Evolutionary conservation across 2,113 vertebrate genomes (phyloP).

Genomic region (Nipponia nippon): DNA sequence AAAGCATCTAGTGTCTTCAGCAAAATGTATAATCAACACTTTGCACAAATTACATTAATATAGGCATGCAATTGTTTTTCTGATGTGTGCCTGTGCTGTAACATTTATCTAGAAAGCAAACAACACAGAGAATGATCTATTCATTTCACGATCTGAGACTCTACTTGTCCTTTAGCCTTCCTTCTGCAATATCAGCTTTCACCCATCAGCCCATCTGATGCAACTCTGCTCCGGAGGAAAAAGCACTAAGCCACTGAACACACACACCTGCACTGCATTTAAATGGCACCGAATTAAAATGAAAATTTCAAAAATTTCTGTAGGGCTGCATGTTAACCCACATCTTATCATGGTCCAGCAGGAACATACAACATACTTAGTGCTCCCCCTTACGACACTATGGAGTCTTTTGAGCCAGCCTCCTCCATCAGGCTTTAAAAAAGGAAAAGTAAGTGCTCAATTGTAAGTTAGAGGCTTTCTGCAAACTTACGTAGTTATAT

Average conservation of each 20-base stretch:
- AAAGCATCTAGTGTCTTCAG: not conserved
- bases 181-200: not conserved
- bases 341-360: not conserved
- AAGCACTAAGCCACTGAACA: not conserved
- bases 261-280: not conserved
- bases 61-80: not conserved
- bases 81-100: not conserved
- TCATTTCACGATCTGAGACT: not conserved
- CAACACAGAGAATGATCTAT: not conserved
- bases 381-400: not conserved
- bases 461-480: not conserved
- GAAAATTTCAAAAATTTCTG: not conserved
- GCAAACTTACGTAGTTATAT: accelerated
- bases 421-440: not conserved
- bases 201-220: not conserved
- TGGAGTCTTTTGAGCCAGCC: not conserved
- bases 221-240: not conserved
- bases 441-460: not conserved
- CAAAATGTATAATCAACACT: not conserved
- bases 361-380: not conserved
- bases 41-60: not conserved
- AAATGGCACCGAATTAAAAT: not conserved
- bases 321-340: not conserved
- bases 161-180: not conserved
- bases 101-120: not conserved